These are phyloP conservation scores for Acanthis flammea DNA, from an alignment of 2,797 vertebrate species.

Conservation along the genomic window DNA sequence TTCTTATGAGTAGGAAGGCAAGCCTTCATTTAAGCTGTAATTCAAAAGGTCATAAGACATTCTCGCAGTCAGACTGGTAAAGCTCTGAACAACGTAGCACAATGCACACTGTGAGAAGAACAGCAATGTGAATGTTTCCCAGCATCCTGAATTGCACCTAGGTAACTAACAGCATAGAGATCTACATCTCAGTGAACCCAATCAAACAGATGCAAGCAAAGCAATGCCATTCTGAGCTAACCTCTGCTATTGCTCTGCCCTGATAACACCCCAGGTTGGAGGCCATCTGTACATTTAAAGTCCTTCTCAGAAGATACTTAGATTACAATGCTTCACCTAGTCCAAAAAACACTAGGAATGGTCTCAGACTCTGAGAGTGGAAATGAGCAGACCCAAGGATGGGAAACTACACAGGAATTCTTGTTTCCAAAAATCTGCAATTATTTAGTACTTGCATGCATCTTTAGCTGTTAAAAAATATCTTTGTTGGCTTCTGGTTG, in stretches of 20 bases:
- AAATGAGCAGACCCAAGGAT: not conserved
- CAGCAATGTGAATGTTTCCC: not conserved
- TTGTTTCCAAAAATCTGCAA: not conserved
- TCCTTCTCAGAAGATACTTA: not conserved
- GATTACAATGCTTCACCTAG: not conserved
- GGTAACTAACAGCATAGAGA: not conserved
- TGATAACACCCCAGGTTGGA: not conserved
- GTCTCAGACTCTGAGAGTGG: not conserved
- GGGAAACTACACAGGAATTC: not conserved
- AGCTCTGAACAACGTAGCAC: rapidly evolving
- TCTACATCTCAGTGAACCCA: not conserved
- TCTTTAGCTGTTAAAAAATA: not conserved
- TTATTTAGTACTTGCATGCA: not conserved
- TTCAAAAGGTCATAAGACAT: not conserved
- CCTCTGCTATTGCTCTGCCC: not conserved
- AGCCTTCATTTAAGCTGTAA: not conserved
- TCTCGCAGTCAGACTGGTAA: not conserved
- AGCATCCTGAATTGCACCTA: not conserved
- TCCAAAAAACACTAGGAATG: not conserved
- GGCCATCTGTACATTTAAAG: not conserved
- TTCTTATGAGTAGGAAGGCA: not conserved
- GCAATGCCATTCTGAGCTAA: not conserved
- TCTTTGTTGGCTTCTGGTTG: not conserved
- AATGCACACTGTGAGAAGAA: not conserved
- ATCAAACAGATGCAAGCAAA: not conserved